These are phyloP conservation scores for Trichacis sp. DNA, from an alignment of 2,888 invertebrate species.

Conservation along the genomic window DNA sequence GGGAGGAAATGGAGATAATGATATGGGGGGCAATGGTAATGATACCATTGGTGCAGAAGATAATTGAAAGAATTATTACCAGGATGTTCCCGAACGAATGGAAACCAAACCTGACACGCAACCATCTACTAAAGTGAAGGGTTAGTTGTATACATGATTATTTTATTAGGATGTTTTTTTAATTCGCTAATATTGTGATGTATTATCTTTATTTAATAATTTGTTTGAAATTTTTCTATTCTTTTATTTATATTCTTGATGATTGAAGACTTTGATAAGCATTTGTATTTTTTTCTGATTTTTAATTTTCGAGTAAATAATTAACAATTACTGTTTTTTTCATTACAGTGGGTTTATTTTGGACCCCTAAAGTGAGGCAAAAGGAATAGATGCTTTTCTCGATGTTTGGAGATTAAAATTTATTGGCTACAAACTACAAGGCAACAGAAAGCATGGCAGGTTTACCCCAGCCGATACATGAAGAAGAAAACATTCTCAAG, in stretches of 20 bases:
- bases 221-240: too few species aligned
- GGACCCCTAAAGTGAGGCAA: conserved; percentile 95
- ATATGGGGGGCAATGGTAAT: conserved; percentile 52
- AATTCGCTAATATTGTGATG: too few species aligned
- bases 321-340: too few species aligned
- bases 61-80: conserved; percentile 54
- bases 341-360: conserved; percentile 79
- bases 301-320: too few species aligned
- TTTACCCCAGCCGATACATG: conserved; percentile 95
- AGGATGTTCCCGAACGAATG: conserved; percentile 66
- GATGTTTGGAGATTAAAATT: conserved; percentile 94
- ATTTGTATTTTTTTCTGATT: too few species aligned
- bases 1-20: conserved; percentile 66
- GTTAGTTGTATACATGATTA: too few species aligned
- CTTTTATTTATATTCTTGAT: too few species aligned
- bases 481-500: conserved; percentile 91
- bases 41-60: conserved; percentile 16
- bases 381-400: conserved; percentile 92
- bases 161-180: too few species aligned
- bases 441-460: conserved; percentile 92
- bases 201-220: too few species aligned
- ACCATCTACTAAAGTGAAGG: conserved; percentile 62
- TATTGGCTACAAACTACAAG: conserved; percentile 91
- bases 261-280: too few species aligned
- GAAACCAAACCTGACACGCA: conserved; percentile 71